Evolutionary conservation across 2,888 invertebrate genomes (phyloP), one percentile per base, ranked within the genome.

Genomic region (Hedya salicella): DNA sequence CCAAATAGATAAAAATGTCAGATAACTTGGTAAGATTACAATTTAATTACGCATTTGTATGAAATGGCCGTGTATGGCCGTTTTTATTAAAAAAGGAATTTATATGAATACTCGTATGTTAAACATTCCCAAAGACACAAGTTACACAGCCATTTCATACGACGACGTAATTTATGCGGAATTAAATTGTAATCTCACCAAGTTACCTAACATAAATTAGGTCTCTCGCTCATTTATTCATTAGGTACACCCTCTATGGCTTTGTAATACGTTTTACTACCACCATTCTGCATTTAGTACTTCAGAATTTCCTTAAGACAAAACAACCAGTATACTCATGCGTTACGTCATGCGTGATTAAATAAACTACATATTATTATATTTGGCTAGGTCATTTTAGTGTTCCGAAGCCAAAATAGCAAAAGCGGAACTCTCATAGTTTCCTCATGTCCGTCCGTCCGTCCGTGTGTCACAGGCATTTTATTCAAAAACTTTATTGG

Each of bases 111-210:
- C 5, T 2, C 25, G 25, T n/a, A n/a, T 25, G 6, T 36, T 11
- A 36, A 13, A 11, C 13, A 36, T 36, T 36, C 36, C 6, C 36
- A 36, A 36, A 9, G 6, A 36, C 36, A 8, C 36, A 9, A 9
- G 25, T 36, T 36, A 36, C 36, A 36, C 36, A 9, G 8, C 9
- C 9, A 13, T 1, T 1, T 36, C 19, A 16, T 16, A 16, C 16
- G 16, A 13, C 19, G 21, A 46, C 17, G 48, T 25, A 48, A 48
- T 48, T 21, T 48, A 32, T 36, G 21, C 48, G 6, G 25, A 48
- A 25, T 48, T 48, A 48, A 48, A 48, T 25, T 49, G 49, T 49
- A 49, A 49, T 49, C 49, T 49, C 30, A n/a, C 14, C 14, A 30
- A 5, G 49, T 30, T 49, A 25, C 25, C 25, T 2, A 30, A n/a